Evolutionary conservation across 2,888 invertebrate genomes (phyloP), one percentile per base, ranked within the genome.

Genomic region (Penaeus monodon): DNA sequence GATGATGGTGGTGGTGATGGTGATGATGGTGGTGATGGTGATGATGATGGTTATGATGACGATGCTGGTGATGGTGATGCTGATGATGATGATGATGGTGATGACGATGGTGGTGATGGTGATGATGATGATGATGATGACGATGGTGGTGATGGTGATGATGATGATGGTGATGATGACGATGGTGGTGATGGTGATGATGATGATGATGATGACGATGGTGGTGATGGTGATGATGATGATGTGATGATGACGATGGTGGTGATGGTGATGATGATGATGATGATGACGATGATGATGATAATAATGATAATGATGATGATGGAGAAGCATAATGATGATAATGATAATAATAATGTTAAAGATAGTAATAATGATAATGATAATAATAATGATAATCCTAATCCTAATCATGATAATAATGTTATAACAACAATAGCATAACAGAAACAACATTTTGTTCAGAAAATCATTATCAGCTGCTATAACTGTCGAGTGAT

Each of bases 211-310:
- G 74, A 4, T 33, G 33, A 44, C 38, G 74, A 44, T 33, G 38
- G 38, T 7, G 74, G 74, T 73, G 73, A 73, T 29, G 73, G 17
- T 73, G n/a, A n/a, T n/a, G n/a, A n/a, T n/a, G n/a, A n/a, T n/a
- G n/a, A n/a, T 7, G 4, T 29, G 4, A 29, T 29, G 33, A 38
- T 29, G 33, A 10, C 20, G 70, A 38, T 7, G 10, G 29, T 20
- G 4, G 29, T 7, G 33, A 20, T 8, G 7, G 1, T 20, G 7
- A 38, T 38, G 6, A 38, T 38, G 38, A 38, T 38, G 6, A 38
- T 38, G 38, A 38, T 38, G 6, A 38, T 38, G 38, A 38, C 38
- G 38, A 38, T 38, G 2, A 38, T 38, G 38, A 38, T 38, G 38
- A 38, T 38, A 38, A 38, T 38, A 38, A n/a, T n/a, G n/a, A n/a